Conservation (phyloP, 37 sponge, comb jelly and placozoan genomes). For the Oopsacas minuta region DNA sequence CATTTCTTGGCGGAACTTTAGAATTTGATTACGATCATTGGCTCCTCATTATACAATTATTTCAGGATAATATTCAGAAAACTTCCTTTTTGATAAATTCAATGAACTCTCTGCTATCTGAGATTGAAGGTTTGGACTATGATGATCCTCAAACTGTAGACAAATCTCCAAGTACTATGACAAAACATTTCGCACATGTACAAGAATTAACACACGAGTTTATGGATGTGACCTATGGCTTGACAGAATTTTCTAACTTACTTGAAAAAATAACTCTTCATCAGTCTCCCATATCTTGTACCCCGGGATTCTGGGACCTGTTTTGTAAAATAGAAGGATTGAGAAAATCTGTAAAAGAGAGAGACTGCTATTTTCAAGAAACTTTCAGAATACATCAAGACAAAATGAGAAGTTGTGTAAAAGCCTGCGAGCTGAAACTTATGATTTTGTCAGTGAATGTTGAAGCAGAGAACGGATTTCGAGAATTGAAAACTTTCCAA, state of each 20-base stretch:
- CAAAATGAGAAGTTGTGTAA: slow-evolving; percentile 12
- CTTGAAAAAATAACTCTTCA: not conserved
- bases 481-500: not conserved
- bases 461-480: not conserved
- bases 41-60: not conserved
- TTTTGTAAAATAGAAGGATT: not conserved
- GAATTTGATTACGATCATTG: slow-evolving; percentile 6
- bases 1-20: not conserved
- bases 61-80: not conserved
- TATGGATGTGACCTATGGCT: not conserved
- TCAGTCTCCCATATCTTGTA: not conserved
- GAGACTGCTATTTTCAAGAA: not conserved
- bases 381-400: not conserved
- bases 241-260: not conserved
- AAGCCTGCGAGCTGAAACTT: slow-evolving; percentile 4
- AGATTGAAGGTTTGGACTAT: not conserved
- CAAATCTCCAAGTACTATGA: not conserved
- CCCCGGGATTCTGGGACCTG: not conserved
- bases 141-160: not conserved
- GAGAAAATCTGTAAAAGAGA: not conserved
- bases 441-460: not conserved
- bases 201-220: not conserved
- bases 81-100: not conserved
- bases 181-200: not conserved
- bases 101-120: not conserved